A percentile compares a stretch with the other conserved stretches of the same genome.
Evolutionary conservation across 64 coral and sea anemone genomes (phyloP).

Genomic region (Astreopora myriophthalma): DNA sequence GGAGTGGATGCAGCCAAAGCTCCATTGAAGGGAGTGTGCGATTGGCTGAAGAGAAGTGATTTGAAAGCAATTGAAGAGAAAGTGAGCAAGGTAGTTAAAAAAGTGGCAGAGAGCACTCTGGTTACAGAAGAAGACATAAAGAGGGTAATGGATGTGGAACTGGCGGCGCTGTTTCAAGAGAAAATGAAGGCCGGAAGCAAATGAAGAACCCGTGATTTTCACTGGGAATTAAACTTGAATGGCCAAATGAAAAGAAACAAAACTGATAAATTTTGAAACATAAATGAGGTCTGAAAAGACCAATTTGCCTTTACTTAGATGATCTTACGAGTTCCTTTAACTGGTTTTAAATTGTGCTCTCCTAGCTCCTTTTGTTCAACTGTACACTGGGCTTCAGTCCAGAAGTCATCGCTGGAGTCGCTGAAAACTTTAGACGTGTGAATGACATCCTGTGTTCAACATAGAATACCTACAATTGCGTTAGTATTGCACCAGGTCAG

Average conservation of each 20-base stretch:
- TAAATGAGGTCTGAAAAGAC: neutral
- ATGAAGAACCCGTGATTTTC: neutral
- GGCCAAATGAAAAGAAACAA: neutral
- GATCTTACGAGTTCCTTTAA: neutral
- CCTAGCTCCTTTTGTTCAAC: neutral
- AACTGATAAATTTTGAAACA: neutral
- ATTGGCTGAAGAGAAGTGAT: constrained; percentile 9
- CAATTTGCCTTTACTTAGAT: neutral
- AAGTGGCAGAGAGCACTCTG: neutral
- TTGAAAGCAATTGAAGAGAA: constrained; percentile 12
- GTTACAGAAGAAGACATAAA: constrained; percentile 1
- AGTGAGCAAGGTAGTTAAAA: neutral
- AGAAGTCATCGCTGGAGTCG: neutral
- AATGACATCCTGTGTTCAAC: neutral
- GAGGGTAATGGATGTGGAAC: neutral
- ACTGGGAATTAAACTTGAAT: neutral
- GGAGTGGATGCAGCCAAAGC: neutral
- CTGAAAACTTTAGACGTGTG: neutral
- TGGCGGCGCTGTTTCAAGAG: neutral
- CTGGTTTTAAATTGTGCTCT: neutral
- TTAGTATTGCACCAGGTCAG: neutral
- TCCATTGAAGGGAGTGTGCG: neutral
- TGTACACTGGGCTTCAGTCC: neutral
- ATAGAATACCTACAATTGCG: neutral
- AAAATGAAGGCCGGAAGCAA: neutral